Evolutionary conservation across 1,140 invertebrate genomes (phyloP).

Genomic region (Onthophagus taurus): DNA sequence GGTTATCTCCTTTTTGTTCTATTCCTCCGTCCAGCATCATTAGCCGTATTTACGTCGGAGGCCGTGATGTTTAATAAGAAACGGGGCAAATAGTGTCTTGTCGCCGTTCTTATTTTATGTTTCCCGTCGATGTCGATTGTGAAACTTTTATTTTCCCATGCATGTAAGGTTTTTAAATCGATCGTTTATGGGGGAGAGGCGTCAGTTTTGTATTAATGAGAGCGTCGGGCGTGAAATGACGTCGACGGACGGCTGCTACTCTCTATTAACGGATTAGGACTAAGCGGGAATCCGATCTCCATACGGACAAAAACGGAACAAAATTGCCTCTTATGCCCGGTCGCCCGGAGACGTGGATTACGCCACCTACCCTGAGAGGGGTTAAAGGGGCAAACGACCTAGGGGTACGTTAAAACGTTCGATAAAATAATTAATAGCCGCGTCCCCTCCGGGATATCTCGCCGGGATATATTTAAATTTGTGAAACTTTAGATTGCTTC

Average conservation of each 20-base stretch:
- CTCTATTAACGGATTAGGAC: conserved; percentile 29
- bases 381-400: conserved; percentile 2
- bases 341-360: conserved; percentile 28
- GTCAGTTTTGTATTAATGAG: conserved; percentile 19
- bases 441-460: conserved; percentile 24
- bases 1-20: no score
- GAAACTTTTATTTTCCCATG: no score
- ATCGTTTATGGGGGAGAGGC: not conserved
- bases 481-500: conserved; percentile 11
- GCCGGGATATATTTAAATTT: conserved; percentile 31
- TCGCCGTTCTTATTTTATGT: no score
- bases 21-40: no score
- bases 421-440: conserved; percentile 37
- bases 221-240: conserved; percentile 27
- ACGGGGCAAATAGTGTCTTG: no score
- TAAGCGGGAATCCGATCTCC: conserved; percentile 28
- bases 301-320: conserved; percentile 28
- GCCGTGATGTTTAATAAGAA: no score
- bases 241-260: conserved; percentile 22
- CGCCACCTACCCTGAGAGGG: conserved; percentile 22
- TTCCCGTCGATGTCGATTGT: no score
- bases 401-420: conserved; percentile 20
- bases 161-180: not conserved
- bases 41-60: no score
- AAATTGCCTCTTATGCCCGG: conserved; percentile 30